Base-by-base conservation (phyloP, 30 jellyfish, hydroid and myxozoan genomes). In the Turritopsis rubra region DNA sequence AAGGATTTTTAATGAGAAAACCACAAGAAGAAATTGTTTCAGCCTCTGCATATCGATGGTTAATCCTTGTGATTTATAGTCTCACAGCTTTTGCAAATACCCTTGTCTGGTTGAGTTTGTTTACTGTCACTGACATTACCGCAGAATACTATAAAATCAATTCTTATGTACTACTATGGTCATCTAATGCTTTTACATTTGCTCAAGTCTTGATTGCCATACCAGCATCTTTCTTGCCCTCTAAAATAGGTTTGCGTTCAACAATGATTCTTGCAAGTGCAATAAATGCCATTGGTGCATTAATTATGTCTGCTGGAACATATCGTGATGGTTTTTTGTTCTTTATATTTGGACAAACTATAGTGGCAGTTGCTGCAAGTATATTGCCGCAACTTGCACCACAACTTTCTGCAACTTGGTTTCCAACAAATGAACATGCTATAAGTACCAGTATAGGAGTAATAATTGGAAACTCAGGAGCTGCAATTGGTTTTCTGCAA, bases 321-420 rank as follows among this genome's bases (percentile, higher is more conserved):
- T 18, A 82, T 52, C 23, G 88, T 18, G 28, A 71, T 66, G 88
- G 88, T 28, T 82, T 66, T 29, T 28, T 54, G 27, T 82, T 23
- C 52, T 66, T 82, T 30, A 65, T 82, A 25, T 23, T 70, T 66
- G 88, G 88, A 23, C 88, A 82, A 31, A 29, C 83, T 16, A 82
- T 82, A 25, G 70, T 71, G 30, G 88, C 88, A 65, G 23, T 82
- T 28, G 88, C 82, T 29, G 83, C 83, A 21, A 71, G 88, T 66
- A 66, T 82, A 21, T 71, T 66, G 30, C 88, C 83, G 16, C 88
- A 82, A 26, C 81, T 82, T 23, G 88, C 88, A 8, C 85, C 88
- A 65, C 71, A 66, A 29, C 31, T 82, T 29, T 82, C 88, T 9
- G 71, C 88, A 26, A 68, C 53, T 20, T 82, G 88, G 88, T 82